Evolutionary conservation across 2,888 invertebrate genomes (phyloP).

Genomic region (Andrena minutula): DNA sequence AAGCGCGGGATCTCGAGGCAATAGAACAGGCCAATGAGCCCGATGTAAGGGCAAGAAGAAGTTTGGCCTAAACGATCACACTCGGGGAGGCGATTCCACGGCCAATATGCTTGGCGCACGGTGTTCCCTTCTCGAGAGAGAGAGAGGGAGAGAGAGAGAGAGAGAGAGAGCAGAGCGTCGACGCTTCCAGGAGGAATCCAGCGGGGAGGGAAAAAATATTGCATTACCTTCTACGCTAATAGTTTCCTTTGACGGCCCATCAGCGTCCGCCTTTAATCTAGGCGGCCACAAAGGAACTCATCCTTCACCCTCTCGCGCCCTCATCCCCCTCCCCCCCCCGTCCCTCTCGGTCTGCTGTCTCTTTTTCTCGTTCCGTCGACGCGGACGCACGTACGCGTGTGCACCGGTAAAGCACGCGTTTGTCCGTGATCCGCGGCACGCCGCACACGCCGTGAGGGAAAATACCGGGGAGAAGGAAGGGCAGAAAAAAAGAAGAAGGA

Average conservation of each 20-base stretch:
- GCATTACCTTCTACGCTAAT: conserved; percentile 79
- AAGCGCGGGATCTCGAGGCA: too few relatives aligned
- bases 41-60: too few relatives aligned
- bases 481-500: neutral
- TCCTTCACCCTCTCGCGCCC: conserved; percentile 55
- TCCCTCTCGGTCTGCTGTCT: conserved; percentile 30
- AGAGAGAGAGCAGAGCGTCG: conserved; percentile 19
- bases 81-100: neutral
- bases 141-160: conserved; percentile 18
- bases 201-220: conserved; percentile 75
- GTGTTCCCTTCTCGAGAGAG: conserved; percentile 36
- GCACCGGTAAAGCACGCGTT: conserved; percentile 53
- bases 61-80: neutral
- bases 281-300: conserved; percentile 71
- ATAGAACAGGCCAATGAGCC: too few relatives aligned
- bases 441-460: conserved; percentile 47
- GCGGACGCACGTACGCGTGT: conserved; percentile 46
- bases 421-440: conserved; percentile 55
- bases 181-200: conserved; percentile 52
- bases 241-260: conserved; percentile 81
- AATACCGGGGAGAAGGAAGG: conserved; percentile 23
- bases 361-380: conserved; percentile 33
- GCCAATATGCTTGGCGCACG: conserved; percentile 13
- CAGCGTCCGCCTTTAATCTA: conserved; percentile 76
- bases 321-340: conserved; percentile 2